A percentile compares a stretch with the other conserved stretches of the same genome.
Evolutionary conservation across 2,113 vertebrate species (phyloP).

Genomic region (Ammodytes dubius): DNA sequence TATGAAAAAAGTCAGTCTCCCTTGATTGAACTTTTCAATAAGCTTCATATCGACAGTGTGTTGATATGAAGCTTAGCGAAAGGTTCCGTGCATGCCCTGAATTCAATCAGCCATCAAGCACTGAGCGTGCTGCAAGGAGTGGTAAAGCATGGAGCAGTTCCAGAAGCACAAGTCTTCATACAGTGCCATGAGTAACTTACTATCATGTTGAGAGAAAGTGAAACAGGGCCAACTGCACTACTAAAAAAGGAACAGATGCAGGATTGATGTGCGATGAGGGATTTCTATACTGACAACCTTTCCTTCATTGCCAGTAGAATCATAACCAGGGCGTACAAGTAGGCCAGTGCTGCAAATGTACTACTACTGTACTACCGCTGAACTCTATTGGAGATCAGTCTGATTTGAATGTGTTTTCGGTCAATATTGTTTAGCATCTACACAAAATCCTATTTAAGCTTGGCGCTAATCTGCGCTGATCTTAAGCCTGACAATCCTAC

Average conservation of each 20-base stretch:
- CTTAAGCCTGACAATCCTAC: slow-evolving; percentile 43
- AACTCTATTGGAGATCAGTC: slow-evolving; percentile 16
- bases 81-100: neutral
- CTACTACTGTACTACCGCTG: neutral
- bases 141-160: slow-evolving; percentile 31
- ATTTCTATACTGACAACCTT: slow-evolving; percentile 19
- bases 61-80: no score
- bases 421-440: slow-evolving; percentile 39
- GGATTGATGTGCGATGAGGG: neutral
- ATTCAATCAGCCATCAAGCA: slow-evolving; percentile 9
- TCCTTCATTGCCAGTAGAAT: slow-evolving; percentile 7
- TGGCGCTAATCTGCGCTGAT: slow-evolving; percentile 28
- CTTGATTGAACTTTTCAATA: no score
- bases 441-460: slow-evolving; percentile 44
- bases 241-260: slow-evolving; percentile 26
- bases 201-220: slow-evolving; percentile 17
- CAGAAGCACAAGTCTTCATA: neutral
- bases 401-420: slow-evolving; percentile 42
- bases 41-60: neutral
- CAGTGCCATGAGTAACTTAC: slow-evolving; percentile 16
- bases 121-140: slow-evolving; percentile 5
- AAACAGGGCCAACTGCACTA: neutral
- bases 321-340: slow-evolving; percentile 26
- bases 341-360: slow-evolving; percentile 5
- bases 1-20: no score